Conservation (phyloP, 1,140 invertebrate species). For the Eriosoma lanigerum region DNA sequence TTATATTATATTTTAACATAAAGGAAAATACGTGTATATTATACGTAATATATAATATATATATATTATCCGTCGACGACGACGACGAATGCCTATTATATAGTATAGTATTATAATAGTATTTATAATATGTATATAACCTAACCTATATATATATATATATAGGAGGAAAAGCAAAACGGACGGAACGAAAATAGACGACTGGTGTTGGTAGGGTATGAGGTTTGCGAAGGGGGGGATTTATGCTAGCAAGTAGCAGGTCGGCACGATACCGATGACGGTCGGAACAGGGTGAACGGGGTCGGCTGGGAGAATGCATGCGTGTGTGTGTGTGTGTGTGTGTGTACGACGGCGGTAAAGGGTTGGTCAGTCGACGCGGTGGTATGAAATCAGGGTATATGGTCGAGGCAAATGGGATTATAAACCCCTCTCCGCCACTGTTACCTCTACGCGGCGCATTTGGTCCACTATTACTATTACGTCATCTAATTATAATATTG, state of each 20-base stretch:
- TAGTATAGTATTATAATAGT: background rate
- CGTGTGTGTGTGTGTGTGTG: background rate
- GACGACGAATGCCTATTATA: conserved; percentile 18
- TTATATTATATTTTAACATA: background rate
- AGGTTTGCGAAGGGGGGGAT: background rate
- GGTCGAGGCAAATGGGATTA: conserved; percentile 39
- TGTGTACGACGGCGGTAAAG: conserved; percentile 20
- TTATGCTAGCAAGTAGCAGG: background rate
- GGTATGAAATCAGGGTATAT: conserved; percentile 39
- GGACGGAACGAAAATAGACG: background rate
- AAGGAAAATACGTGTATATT: background rate
- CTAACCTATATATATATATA: no score
- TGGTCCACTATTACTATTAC: conserved; percentile 42
- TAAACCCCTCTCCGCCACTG: background rate
- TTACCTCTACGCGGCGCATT: no score
- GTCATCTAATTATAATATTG: conserved; percentile 46
- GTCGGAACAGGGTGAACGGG: background rate
- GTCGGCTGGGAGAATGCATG: background rate
- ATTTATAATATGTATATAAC: background rate
- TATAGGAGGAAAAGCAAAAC: conserved; percentile 1
- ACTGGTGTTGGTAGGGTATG: background rate
- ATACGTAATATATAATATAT: no score
- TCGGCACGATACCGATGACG: background rate
- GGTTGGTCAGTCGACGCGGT: conserved; percentile 33
- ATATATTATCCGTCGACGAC: background rate